These are phyloP conservation scores for Hylaeus volcanicus DNA, from an alignment of 1,140 invertebrate species.

Conservation along the genomic window DNA sequence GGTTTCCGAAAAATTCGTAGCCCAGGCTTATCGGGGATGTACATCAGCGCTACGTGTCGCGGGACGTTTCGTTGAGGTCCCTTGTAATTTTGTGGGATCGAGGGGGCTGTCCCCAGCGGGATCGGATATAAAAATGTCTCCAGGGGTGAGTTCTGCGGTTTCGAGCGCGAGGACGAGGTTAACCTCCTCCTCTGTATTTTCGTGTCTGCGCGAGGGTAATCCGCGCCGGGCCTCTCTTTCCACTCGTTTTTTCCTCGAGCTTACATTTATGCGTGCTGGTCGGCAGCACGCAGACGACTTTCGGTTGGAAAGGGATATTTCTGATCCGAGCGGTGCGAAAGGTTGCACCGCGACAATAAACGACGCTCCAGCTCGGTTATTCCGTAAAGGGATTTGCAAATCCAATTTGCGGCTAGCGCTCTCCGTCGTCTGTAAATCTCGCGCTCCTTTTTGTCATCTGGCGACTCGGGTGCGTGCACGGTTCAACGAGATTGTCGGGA, in stretches of 20 bases:
- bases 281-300: neutral
- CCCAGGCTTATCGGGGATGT: slow-evolving; percentile 30
- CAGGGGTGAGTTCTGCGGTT: slow-evolving; percentile 39
- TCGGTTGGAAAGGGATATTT: slow-evolving; percentile 6
- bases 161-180: slow-evolving; percentile 54
- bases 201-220: slow-evolving; percentile 58
- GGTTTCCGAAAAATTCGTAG: slow-evolving; percentile 40
- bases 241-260: neutral
- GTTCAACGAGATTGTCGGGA: neutral
- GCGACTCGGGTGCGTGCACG: no score
- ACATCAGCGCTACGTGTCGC: slow-evolving; percentile 17
- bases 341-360: slow-evolving; percentile 22
- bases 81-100: slow-evolving; percentile 47
- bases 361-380: slow-evolving; percentile 27
- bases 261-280: slow-evolving; percentile 22
- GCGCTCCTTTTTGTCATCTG: neutral
- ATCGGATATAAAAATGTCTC: slow-evolving; percentile 62
- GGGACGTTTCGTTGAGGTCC: slow-evolving; percentile 13
- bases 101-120: slow-evolving; percentile 32
- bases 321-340: slow-evolving; percentile 30
- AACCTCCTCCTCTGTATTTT: slow-evolving; percentile 65
- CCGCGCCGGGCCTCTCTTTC: slow-evolving; percentile 16
- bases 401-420: slow-evolving; percentile 41
- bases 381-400: slow-evolving; percentile 42
- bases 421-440: slow-evolving; percentile 19